Base-by-base conservation (phyloP, 2,797 vertebrate genomes). In the Centroberyx gerrardi region DNA sequence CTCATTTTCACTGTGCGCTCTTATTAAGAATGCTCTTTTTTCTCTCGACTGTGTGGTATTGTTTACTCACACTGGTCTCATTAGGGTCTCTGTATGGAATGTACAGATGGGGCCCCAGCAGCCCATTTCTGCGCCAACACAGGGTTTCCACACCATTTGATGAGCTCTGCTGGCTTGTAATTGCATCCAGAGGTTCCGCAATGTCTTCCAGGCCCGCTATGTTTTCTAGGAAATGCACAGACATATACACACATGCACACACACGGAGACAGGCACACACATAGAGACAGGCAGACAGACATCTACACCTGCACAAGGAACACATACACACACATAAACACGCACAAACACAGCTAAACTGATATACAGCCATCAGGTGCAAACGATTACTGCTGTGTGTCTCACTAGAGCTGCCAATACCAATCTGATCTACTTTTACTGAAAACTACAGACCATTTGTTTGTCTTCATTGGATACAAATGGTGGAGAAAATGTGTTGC, bases 101-200 rank as follows among this genome's bases (percentile, higher is more conserved):
- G 54, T 51, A 73, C 40, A 66, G 31, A 75, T 55, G 62, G 31
- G 33, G 53, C 46, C 53, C 54, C n/a, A 31, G 51, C 55, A 70
- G 51, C 65, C 66, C 9, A 6, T 52, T 17, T 62, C 18, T 78
- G 54, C 78, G 51, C 62, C 60, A 72, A 36, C 48, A 52, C 15
- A 51, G 52, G 49, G 64, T 71, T 80, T 85, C 56, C 69, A 79
- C 69, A 73, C 3, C 31, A 71, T 78, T 75, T 84, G 60, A 83
- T 81, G 53, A 87, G 63, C 65, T 75, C 7, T 53, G 68, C 80
- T 73, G 67, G 68, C 54, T 72, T 73, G 46, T 86, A 86, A 89
- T 87, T 82, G 55, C 58, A 79, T 76, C 60, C 79, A 87, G 72
- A 82, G 52, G 38, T 74, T 83, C 55, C 5, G 68, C 14, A 64